Base-by-base conservation (phyloP, 2,888 invertebrate genomes). In the Drosophila greeni region DNA sequence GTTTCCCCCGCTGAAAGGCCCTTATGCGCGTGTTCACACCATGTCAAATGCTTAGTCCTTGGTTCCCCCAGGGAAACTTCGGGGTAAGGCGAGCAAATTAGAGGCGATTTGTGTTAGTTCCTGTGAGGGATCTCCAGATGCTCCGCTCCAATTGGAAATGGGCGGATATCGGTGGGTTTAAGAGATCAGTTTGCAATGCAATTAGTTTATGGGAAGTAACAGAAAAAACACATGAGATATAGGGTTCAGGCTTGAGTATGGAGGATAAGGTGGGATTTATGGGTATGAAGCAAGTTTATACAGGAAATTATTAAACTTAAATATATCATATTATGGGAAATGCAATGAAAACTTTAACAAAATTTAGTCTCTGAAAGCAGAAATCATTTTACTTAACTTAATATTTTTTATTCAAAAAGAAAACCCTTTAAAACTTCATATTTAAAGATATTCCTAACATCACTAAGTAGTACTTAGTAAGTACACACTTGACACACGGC, bases 1-100 rank as follows among this genome's bases (percentile, higher is more conserved):
- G 29, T 40, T 24, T 9, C 57, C 52, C 9, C 24, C 24, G 9
- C 62, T 66, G 43, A 57, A 79, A 29, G 66, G 74, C 67, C 81
- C 79, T 82, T 79, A 76, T 79, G 79, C 70, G 68, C 67, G 82
- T 79, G 79, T 80, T 80, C 79, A 80, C 79, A 84, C 79, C 79
- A 84, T 82, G 79, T 80, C 79, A 79, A 83, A 75, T 78, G 73
- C 69, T 72, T 72, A 75, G 54, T 54, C 55, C 39, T 23, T 20
- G 9, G 23, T 37, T 48, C 43, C 49, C 60, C 39, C 18, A 29
- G n/a, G 40, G 62, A 40, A 29, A 36, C 56, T 31, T 39, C 42
- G 40, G 65, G 56, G 70, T 68, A 71, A 77, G 64, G 66, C 73
- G 58, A 61, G 76, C 66, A 79, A 83, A 83, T 79, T 75, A 75